Evolutionary conservation across 2,113 vertebrate species (phyloP), one percentile per base, ranked within the genome.

Genomic region (Otolemur garnettii): DNA sequence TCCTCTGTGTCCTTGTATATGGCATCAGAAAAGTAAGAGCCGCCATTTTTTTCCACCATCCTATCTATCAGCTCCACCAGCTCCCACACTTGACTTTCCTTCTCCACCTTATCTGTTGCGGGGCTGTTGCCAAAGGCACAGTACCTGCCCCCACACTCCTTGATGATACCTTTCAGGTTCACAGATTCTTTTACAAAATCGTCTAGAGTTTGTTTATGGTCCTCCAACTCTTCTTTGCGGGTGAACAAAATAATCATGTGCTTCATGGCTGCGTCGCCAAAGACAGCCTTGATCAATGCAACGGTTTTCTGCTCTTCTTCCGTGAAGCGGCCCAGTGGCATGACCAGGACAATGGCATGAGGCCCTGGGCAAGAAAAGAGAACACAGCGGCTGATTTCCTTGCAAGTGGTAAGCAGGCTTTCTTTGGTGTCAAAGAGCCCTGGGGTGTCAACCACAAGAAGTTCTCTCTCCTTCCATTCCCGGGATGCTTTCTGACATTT

Each of bases 51-150:
- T 7, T n/a, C 74, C 86, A 99, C 96, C 62, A 98, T 97, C 18
- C 87, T 12, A 9, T 98, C 97, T 7, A 99, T 75, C 96, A 99
- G 98, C 57, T 94, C 72, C 66, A 99, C 57, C 35, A 99, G 98
- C 66, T 97, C 84, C 3, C 2, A 22, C 8, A 98, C 98, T 60
- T 99, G 98, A 0, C 19, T 57, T 72, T 95, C 96, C 14, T 72
- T 35, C 35, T 96, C 95, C 0, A 59, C 84, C 1, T 22, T 26
- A 3, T 1, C 30, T 72, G 71, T 77, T 1, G 5, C 4, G 4
- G 0, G 2, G 69, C 71, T 97, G 83, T 99, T 99, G 62, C 98
- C 94, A 18, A 99, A 97, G 53, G 98, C 81, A 3, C 98, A 98
- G 85, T 55, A 98, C 3, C 98, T 98, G 1, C 97, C 95, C 0